Percentiles rank a stretch among this genome's conserved stretches.
These are phyloP conservation scores for Sandelia bainsii DNA, from an alignment of 2,797 vertebrate genomes.

Conservation along the genomic window DNA sequence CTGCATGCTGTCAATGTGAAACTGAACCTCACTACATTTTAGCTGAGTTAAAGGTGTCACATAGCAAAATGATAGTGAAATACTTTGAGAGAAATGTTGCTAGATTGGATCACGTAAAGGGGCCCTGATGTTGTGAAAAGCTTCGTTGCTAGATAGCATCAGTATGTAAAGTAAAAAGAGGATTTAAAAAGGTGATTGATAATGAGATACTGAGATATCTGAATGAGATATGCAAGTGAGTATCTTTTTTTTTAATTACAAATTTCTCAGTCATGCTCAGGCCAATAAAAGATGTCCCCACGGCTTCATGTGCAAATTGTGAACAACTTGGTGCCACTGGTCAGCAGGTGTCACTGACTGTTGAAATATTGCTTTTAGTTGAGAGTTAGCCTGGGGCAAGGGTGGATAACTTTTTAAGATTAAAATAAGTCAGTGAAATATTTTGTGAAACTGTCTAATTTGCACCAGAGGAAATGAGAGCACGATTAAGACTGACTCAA, in stretches of 20 bases:
- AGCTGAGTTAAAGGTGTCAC: neutral
- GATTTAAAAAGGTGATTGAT: no score
- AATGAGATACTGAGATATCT: neutral
- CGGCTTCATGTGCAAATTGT: neutral
- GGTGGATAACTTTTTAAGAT: neutral
- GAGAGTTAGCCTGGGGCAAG: neutral
- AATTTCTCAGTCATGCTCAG: neutral
- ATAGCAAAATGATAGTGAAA: slow-evolving; percentile 9
- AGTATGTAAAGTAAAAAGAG: slow-evolving; percentile 31
- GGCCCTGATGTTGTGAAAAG: slow-evolving; percentile 10
- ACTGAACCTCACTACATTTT: slow-evolving; percentile 32
- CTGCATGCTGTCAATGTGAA: slow-evolving; percentile 25
- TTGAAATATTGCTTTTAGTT: neutral
- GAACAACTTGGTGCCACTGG: neutral
- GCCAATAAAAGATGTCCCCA: no score
- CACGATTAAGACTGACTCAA: neutral
- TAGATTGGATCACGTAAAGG: slow-evolving; percentile 48
- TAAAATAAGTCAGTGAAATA: neutral
- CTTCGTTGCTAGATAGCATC: slow-evolving; percentile 44
- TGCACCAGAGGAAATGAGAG: neutral
- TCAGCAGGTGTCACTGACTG: neutral
- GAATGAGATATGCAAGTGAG: no score
- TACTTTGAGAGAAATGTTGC: slow-evolving; percentile 24
- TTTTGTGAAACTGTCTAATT: neutral
- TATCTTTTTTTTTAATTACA: no score